Evolutionary conservation across 2,113 vertebrate genomes (phyloP), one percentile per base, ranked within the genome.

Genomic region (Erinaceus europaeus): DNA sequence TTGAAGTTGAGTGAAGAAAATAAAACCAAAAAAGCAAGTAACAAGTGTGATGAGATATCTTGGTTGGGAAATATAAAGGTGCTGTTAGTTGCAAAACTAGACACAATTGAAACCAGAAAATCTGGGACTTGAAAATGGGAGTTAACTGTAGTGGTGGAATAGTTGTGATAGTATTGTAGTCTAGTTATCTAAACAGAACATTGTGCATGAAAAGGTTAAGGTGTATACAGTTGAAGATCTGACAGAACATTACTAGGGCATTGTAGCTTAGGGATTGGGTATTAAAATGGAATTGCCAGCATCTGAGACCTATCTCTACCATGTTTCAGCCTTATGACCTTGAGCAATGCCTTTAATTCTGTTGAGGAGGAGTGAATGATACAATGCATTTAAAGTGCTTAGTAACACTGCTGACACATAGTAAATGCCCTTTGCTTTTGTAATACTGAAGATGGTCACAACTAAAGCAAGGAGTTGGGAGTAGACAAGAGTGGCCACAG

Each of bases 1-100:
- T 34, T 85, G 34, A 91, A 64, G 48, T 78, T 81, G 34, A 79
- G 20, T 42, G n/a, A 78, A 61, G 55, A 94, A 91, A 72, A n/a
- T 52, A 84, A 85, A 79, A 59, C 21, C 79, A 59, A 92, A 81
- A 27, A 82, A 81, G 48, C 38, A 55, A 71, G 53, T 46, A 62
- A 48, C 17, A 8, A 78, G 53, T 65, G 23, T 82, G 67, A 27
- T 71, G 21, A n/a, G 6, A n/a, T 34, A 32, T 38, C 44, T 21
- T 55, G 62, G 34, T 21, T 67, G 52, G 23, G 32, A 36, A 74
- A 40, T 40, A 53, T 48, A 32, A 75, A 10, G 14, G 23, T 76
- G 10, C 23, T 52, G 0, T 17, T 44, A n/a, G 46, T 57, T 84
- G 55, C 29, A 62, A 34, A 89, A 38, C 50, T 42, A 50, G 59